phyloP scores from a whole-genome alignment of 2,888 invertebrate genomes.

The Rhimphoctona megacephalus region DNA sequence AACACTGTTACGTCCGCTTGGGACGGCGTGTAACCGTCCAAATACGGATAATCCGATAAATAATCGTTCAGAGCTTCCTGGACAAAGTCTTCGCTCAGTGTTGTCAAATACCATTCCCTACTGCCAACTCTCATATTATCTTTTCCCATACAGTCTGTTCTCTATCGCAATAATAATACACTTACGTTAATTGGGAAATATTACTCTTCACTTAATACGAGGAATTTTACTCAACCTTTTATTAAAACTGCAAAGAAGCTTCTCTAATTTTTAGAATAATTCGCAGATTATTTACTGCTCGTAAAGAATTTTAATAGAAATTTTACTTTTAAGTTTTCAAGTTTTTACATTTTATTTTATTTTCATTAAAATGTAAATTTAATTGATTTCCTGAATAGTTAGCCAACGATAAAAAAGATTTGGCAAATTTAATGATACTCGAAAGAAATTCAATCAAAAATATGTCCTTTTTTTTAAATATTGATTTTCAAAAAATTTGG shows the following conservation, averaged over 20 bases:
- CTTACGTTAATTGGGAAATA: constrained; percentile 17
- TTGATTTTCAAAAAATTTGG: no score
- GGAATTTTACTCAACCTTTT: neutral
- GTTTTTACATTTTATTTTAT: neutral
- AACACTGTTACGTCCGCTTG: constrained; percentile 82
- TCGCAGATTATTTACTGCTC: neutral
- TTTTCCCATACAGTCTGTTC: constrained; percentile 56
- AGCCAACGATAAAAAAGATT: neutral
- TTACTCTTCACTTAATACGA: neutral
- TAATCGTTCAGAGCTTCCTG: constrained; percentile 83
- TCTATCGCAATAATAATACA: constrained; percentile 66
- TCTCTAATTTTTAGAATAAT: neutral
- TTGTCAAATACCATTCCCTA: constrained; percentile 77
- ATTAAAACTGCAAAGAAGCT: neutral
- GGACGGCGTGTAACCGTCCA: constrained; percentile 84
- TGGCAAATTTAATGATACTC: neutral
- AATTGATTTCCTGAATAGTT: neutral
- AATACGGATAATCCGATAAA: constrained; percentile 83
- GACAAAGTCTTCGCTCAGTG: constrained; percentile 79
- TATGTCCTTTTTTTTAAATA: neutral
- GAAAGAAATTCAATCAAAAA: neutral
- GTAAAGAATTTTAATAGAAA: neutral
- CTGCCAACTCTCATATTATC: constrained; percentile 70
- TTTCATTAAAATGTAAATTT: neutral
- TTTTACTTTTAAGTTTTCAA: neutral